Conservation (phyloP, 2,113 vertebrate genomes). For the Megaleporinus macrocephalus region DNA sequence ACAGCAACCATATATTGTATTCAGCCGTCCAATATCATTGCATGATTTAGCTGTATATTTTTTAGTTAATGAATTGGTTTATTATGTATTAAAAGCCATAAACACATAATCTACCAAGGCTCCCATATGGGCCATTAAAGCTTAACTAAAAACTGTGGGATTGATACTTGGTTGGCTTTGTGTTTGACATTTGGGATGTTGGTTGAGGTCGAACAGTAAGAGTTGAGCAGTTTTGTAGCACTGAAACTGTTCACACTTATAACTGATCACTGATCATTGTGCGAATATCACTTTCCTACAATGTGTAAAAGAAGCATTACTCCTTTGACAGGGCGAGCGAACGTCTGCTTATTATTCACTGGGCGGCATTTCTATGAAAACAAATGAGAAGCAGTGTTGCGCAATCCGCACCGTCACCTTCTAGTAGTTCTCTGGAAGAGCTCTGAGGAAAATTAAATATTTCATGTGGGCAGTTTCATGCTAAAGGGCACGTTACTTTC, state of each 20-base stretch:
- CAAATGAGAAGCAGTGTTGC: background rate
- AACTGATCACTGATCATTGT: background rate
- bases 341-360: background rate
- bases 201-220: background rate
- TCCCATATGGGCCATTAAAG: too few species aligned
- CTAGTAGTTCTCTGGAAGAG: slow-evolving; percentile 31
- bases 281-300: too few species aligned
- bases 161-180: background rate
- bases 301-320: background rate
- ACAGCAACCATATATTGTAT: too few species aligned
- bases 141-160: background rate
- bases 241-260: background rate
- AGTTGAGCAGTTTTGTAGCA: background rate
- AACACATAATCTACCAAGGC: background rate
- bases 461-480: slow-evolving; percentile 19
- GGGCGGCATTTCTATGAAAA: slow-evolving; percentile 33
- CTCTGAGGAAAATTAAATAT: slow-evolving; percentile 16
- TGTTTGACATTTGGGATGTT: background rate
- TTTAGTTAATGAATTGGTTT: too few species aligned
- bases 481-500: slow-evolving; percentile 30
- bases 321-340: background rate
- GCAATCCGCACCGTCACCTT: slow-evolving; percentile 26
- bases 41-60: too few species aligned
- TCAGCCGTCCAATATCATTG: too few species aligned
- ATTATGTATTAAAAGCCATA: background rate